Evolutionary conservation across 2,888 invertebrate genomes (phyloP).

Genomic region (Chelonus formosanus): DNA sequence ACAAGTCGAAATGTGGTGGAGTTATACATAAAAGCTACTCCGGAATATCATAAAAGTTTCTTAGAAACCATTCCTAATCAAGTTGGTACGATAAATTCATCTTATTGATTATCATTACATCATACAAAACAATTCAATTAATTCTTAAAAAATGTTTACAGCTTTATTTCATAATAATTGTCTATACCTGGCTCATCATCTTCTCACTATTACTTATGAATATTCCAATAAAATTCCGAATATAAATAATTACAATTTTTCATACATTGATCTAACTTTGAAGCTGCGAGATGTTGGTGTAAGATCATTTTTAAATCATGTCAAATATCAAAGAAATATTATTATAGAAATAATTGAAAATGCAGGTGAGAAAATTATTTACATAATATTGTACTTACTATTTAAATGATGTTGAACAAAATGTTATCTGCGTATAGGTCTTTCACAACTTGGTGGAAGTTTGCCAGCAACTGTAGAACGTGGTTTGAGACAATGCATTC

Average conservation of each 20-base stretch:
- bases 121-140: slow-evolving; percentile 23
- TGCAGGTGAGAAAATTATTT: slow-evolving; percentile 69
- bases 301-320: slow-evolving; percentile 76
- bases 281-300: slow-evolving; percentile 75
- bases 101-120: slow-evolving; percentile 8
- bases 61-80: slow-evolving; percentile 88
- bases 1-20: slow-evolving; percentile 79
- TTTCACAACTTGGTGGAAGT: slow-evolving; percentile 65
- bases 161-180: slow-evolving; percentile 93
- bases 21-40: slow-evolving; percentile 80
- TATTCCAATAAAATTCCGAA: slow-evolving; percentile 73
- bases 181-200: slow-evolving; percentile 82
- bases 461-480: slow-evolving; percentile 74
- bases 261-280: slow-evolving; percentile 75
- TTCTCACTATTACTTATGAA: slow-evolving; percentile 73
- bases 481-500: slow-evolving; percentile 82
- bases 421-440: slow-evolving; percentile 60
- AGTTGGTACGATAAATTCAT: slow-evolving; percentile 70
- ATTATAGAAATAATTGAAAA: slow-evolving; percentile 79
- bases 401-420: slow-evolving; percentile 35
- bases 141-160: slow-evolving; percentile 56
- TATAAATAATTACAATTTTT: slow-evolving; percentile 69
- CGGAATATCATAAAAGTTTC: slow-evolving; percentile 81
- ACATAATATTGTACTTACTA: slow-evolving; percentile 18
- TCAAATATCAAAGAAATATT: slow-evolving; percentile 79